Percentiles rank a stretch among this genome's conserved stretches.
phyloP scores from a whole-genome alignment of 2,888 invertebrate genomes.

The Lymantria dispar region DNA sequence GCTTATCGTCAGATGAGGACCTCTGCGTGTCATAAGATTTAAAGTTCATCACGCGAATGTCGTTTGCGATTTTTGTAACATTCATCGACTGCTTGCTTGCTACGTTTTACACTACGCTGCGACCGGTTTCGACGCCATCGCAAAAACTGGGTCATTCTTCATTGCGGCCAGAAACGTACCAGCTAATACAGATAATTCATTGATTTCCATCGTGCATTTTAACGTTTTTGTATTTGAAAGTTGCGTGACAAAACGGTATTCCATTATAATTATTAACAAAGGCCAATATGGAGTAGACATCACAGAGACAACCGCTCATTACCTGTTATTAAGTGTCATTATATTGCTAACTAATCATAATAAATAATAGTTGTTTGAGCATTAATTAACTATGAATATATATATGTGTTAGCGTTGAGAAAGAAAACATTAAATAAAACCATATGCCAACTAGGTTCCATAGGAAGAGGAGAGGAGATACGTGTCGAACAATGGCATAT shows the following conservation, averaged over 20 bases:
- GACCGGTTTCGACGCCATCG: slow-evolving; percentile 35
- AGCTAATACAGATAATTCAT: slow-evolving; percentile 37
- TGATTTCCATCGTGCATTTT: slow-evolving; percentile 31
- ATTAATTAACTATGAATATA: neutral
- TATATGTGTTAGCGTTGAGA: no score
- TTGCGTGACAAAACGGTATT: slow-evolving; percentile 40
- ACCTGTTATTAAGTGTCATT: slow-evolving; percentile 20
- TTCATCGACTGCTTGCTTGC: slow-evolving; percentile 54
- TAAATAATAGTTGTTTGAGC: neutral
- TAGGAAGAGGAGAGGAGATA: no score
- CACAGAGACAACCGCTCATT: slow-evolving; percentile 25
- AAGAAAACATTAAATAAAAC: no score
- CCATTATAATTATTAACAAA: slow-evolving; percentile 37
- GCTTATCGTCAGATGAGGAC: slow-evolving; percentile 27
- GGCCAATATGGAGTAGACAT: slow-evolving; percentile 38
- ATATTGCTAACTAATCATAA: slow-evolving; percentile 17
- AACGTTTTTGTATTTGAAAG: slow-evolving; percentile 21
- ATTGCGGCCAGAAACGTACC: slow-evolving; percentile 35
- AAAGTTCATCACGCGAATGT: slow-evolving; percentile 19
- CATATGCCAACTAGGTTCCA: no score
- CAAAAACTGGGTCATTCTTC: slow-evolving; percentile 49
- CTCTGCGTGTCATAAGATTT: slow-evolving; percentile 20
- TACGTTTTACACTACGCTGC: slow-evolving; percentile 39
- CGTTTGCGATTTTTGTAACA: slow-evolving; percentile 50
- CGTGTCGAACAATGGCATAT: no score